phyloP scores from a whole-genome alignment of 2,888 invertebrate genomes.

The Diarsia rubi region DNA sequence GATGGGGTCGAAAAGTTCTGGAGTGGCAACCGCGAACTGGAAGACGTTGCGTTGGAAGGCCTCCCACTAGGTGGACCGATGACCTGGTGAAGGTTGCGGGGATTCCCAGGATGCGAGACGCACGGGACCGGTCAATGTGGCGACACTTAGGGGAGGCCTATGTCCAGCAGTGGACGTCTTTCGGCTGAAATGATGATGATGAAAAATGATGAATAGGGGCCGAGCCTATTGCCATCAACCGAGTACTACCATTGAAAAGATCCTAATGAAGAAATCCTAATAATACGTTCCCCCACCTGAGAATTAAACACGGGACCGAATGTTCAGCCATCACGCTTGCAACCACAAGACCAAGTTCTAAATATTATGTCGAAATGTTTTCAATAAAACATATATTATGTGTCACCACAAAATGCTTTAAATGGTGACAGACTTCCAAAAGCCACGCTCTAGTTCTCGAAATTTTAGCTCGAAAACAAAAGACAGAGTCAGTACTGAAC shows the following conservation, averaged over 20 bases:
- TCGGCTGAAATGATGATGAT: too few species aligned
- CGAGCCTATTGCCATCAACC: not conserved
- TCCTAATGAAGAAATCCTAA: not conserved
- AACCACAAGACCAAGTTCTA: not conserved
- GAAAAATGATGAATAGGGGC: too few species aligned
- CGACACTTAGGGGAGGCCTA: too few species aligned
- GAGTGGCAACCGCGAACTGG: too few species aligned
- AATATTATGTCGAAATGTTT: not conserved
- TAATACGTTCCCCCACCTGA: not conserved
- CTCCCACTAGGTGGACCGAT: too few species aligned
- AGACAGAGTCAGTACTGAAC: not conserved
- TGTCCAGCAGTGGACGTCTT: too few species aligned
- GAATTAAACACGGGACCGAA: not conserved
- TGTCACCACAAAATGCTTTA: not conserved
- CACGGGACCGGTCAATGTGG: too few species aligned
- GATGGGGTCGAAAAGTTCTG: too few species aligned
- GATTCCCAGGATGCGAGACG: too few species aligned
- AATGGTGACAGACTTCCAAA: not conserved
- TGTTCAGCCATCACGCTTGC: not conserved
- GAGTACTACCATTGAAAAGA: not conserved
- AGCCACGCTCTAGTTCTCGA: not conserved
- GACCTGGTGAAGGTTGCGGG: too few species aligned
- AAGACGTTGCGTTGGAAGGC: too few species aligned
- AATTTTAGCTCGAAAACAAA: conserved; percentile 7
- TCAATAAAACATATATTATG: not conserved